phyloP scores from a whole-genome alignment of 2,888 invertebrate species.

The Apantesis nais region DNA sequence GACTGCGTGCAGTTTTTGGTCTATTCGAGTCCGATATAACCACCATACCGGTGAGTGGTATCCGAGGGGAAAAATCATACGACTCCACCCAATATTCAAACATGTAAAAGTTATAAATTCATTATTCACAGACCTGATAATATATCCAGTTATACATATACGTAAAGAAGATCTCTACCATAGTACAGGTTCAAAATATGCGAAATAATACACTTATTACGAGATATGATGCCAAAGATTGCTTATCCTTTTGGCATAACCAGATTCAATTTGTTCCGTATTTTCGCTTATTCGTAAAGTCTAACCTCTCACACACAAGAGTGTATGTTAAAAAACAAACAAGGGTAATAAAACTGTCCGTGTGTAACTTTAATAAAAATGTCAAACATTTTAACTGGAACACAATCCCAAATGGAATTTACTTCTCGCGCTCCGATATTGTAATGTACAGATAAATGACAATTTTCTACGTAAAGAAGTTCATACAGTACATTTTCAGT shows the following conservation, averaged over 20 bases:
- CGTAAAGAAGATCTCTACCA: not conserved
- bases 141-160: not conserved
- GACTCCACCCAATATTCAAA: not conserved
- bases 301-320: not conserved
- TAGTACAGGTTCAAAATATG: not conserved
- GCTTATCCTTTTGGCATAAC: not conserved
- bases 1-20: too few species aligned
- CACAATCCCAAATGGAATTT: not conserved
- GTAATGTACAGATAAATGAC: conserved; percentile 49
- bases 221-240: too few species aligned
- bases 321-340: not conserved
- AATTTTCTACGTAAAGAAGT: conserved; percentile 61
- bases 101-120: not conserved
- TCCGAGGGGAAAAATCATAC: too few species aligned
- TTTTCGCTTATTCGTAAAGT: not conserved
- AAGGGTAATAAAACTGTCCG: conserved; percentile 1
- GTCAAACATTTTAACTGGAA: conserved; percentile 3
- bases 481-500: conserved; percentile 60
- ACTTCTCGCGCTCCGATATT: conserved; percentile 21
- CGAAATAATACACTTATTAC: too few species aligned
- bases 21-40: too few species aligned
- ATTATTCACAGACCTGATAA: not conserved
- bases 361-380: not conserved
- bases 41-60: too few species aligned
- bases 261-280: not conserved